These are phyloP conservation scores for Germaria angustata DNA, from an alignment of 2,888 invertebrate species.

Conservation along the genomic window DNA sequence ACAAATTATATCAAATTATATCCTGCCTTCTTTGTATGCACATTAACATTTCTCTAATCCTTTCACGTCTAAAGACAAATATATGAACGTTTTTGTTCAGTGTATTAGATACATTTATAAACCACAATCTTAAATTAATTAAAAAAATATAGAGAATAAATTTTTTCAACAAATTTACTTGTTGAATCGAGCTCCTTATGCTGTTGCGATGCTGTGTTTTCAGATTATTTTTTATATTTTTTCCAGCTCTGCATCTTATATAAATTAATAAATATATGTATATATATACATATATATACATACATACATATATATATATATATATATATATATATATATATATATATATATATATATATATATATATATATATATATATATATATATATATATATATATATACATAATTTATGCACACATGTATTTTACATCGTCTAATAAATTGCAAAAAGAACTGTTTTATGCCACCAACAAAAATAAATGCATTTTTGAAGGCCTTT, in stretches of 20 bases:
- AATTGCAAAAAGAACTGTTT: background rate
- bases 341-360: background rate
- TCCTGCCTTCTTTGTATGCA: too few species aligned
- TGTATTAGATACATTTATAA: constrained; percentile 34
- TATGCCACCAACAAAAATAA: background rate
- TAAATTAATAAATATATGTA: too few species aligned
- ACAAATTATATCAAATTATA: too few species aligned
- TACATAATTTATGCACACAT: background rate
- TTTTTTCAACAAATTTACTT: constrained; percentile 42
- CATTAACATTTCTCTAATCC: too few species aligned
- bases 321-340: background rate
- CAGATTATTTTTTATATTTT: background rate
- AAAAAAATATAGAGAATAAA: constrained; percentile 14
- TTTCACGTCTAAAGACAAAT: too few species aligned
- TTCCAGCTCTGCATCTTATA: background rate
- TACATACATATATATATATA: too few species aligned
- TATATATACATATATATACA: too few species aligned
- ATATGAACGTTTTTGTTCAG: constrained; percentile 1
- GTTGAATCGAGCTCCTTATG: background rate
- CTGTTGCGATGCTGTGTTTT: constrained; percentile 7
- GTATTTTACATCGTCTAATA: constrained; percentile 2
- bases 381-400: background rate
- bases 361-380: background rate
- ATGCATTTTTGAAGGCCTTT: background rate
- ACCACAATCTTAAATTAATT: constrained; percentile 57